Percentiles rank a stretch among this genome's conserved stretches.
Evolutionary conservation across 2,113 vertebrate genomes (phyloP).

Genomic region (Daphoenositta chrysoptera): DNA sequence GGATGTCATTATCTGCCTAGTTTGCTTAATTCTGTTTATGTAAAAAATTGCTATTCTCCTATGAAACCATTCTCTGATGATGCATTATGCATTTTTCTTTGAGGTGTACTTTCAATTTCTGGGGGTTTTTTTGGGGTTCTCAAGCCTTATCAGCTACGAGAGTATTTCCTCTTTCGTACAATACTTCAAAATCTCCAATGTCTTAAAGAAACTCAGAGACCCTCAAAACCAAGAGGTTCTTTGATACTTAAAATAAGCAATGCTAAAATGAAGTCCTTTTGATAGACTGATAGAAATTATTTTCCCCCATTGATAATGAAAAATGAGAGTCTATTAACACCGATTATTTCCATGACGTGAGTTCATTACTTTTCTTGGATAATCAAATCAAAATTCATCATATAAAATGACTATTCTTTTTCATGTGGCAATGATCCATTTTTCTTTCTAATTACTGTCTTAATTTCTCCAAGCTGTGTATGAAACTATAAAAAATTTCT

Average conservation of each 20-base stretch:
- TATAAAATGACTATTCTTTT: slow-evolving; percentile 40
- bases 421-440: slow-evolving; percentile 22
- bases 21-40: neutral
- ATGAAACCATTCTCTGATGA: neutral
- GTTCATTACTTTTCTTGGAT: slow-evolving; percentile 46
- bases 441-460: slow-evolving; percentile 50
- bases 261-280: neutral
- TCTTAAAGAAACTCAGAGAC: neutral
- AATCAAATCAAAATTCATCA: slow-evolving; percentile 60
- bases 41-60: neutral
- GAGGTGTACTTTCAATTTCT: neutral
- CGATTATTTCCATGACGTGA: slow-evolving; percentile 8
- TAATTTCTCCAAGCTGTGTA: slow-evolving; percentile 11
- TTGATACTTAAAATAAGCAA: neutral
- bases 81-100: neutral
- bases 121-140: neutral
- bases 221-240: neutral
- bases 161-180: neutral
- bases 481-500: neutral
- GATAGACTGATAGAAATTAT: neutral
- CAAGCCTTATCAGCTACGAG: neutral
- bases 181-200: neutral
- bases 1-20: neutral
- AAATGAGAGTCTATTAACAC: slow-evolving; percentile 47
- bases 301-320: slow-evolving; percentile 12